Percentiles rank a stretch among this genome's conserved stretches.
Evolutionary conservation across 1,140 invertebrate genomes (phyloP).

Genomic region (Diorhabda carinulata): DNA sequence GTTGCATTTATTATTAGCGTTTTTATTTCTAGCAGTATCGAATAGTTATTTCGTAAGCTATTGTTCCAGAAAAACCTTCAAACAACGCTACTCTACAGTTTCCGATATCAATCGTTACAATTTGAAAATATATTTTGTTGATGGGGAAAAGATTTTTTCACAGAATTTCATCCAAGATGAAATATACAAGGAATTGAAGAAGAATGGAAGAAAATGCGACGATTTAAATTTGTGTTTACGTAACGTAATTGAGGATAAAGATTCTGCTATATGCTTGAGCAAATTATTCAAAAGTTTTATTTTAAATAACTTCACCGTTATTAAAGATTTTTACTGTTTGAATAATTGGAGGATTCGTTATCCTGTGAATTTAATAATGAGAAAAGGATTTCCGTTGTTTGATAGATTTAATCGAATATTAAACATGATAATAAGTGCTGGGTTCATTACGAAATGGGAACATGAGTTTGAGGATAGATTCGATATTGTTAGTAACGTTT

Average conservation of each 20-base stretch:
- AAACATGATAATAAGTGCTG: neutral
- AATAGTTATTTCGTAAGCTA: neutral
- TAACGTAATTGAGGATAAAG: neutral
- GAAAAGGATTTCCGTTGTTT: slow-evolving; percentile 1
- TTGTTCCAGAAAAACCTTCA: neutral
- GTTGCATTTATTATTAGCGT: neutral
- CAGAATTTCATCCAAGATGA: neutral
- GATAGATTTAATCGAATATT: neutral
- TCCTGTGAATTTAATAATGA: neutral
- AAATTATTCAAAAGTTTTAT: neutral
- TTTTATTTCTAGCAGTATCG: neutral
- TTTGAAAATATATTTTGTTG: neutral
- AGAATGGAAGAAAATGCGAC: neutral
- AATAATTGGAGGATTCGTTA: neutral
- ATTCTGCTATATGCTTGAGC: neutral
- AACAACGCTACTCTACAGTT: neutral
- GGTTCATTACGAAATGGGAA: slow-evolving; percentile 6
- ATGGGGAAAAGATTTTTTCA: neutral
- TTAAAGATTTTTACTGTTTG: neutral
- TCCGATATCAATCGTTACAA: neutral
- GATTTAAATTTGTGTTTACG: neutral
- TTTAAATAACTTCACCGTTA: neutral
- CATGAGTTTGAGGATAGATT: neutral
- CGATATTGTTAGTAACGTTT: neutral
- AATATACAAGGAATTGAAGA: neutral